Evolutionary conservation across 2,113 vertebrate genomes (phyloP).

Genomic region (Gymnogyps californianus): DNA sequence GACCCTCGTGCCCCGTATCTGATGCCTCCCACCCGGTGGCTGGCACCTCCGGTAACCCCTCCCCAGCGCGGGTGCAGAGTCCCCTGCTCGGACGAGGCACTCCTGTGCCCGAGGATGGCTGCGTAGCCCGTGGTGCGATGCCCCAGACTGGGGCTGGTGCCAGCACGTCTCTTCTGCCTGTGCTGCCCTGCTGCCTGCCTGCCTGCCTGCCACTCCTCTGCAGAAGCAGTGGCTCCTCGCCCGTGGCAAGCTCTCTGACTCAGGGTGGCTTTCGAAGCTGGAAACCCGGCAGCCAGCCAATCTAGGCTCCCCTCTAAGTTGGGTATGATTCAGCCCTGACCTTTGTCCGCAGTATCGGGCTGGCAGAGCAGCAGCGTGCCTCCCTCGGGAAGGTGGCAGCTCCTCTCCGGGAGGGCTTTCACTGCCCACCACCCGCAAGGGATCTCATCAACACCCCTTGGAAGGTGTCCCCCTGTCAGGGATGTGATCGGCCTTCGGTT

Average conservation of each 20-base stretch:
- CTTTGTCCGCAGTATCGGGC: background rate
- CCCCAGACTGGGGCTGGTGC: background rate
- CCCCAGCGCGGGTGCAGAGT: accelerated
- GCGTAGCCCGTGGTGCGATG: accelerated
- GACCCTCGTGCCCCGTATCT: accelerated
- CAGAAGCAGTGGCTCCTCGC: background rate
- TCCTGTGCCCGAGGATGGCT: background rate
- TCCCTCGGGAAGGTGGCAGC: background rate
- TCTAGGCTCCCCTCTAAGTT: background rate
- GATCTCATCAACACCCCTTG: background rate
- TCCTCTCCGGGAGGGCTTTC: background rate
- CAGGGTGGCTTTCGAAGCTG: background rate
- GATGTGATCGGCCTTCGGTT: background rate
- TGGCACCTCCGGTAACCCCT: background rate
- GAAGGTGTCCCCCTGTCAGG: background rate
- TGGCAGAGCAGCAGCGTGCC: background rate
- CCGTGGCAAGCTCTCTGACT: background rate
- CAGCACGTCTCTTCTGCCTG: accelerated
- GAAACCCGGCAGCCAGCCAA: accelerated
- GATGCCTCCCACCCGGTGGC: background rate
- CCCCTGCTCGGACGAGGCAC: accelerated
- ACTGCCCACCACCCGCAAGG: background rate
- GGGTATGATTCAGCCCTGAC: conserved; percentile 15
- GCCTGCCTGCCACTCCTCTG: background rate
- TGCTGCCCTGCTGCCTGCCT: background rate